Percentiles rank a stretch among this genome's conserved stretches.
These are phyloP conservation scores for Megaceryle maxima DNA, from an alignment of 2,113 vertebrate species.

Conservation along the genomic window DNA sequence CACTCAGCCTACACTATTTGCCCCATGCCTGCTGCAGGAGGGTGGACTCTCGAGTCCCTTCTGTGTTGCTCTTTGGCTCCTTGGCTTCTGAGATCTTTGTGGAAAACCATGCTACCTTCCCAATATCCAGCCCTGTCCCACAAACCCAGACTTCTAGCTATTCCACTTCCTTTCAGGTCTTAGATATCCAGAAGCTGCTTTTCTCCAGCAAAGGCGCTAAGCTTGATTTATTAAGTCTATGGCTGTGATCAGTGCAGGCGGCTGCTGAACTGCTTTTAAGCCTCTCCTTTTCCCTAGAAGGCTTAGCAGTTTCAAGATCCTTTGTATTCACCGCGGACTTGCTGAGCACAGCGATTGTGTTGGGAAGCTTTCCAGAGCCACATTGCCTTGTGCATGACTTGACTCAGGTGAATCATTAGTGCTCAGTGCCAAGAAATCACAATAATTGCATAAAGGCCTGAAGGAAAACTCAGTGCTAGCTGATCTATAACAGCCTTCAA, in stretches of 20 bases:
- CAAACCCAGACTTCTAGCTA: not conserved
- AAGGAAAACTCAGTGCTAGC: not conserved
- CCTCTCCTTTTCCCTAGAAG: constrained; percentile 1
- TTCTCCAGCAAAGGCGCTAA: not conserved
- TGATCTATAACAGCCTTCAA: not conserved
- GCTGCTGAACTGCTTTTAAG: not conserved
- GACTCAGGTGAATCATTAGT: constrained; percentile 44
- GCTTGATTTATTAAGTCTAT: not conserved
- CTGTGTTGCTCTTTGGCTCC: not conserved
- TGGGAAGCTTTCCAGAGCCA: constrained; percentile 25
- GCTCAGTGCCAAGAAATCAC: constrained; percentile 16
- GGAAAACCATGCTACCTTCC: not conserved
- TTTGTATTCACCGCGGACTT: not conserved
- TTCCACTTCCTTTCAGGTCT: not conserved
- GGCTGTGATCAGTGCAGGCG: not conserved
- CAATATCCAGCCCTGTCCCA: not conserved
- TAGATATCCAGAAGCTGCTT: not conserved
- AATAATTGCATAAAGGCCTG: not conserved
- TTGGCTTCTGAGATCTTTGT: not conserved
- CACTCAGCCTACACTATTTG: not conserved
- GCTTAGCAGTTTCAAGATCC: not conserved
- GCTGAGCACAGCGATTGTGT: not conserved
- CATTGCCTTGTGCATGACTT: not conserved
- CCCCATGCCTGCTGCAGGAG: not conserved
- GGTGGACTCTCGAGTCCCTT: not conserved